A percentile compares a stretch with the other conserved stretches of the same genome.
phyloP scores from a whole-genome alignment of 1,140 invertebrate species.

The Pomacea maculata region DNA sequence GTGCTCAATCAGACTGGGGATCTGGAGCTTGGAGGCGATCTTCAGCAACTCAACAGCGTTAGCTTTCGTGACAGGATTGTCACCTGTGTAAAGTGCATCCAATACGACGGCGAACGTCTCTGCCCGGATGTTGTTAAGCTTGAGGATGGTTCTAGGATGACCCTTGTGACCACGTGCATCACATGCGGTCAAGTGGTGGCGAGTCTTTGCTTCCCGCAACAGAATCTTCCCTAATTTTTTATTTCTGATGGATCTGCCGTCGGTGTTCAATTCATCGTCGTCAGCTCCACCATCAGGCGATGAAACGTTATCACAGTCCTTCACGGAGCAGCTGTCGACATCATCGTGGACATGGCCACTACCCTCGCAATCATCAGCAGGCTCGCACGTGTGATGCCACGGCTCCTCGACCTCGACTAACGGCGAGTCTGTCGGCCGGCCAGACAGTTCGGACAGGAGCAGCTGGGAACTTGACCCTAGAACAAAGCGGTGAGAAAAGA shows the following conservation, averaged over 20 bases:
- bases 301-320: not conserved
- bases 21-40: not conserved
- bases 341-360: not conserved
- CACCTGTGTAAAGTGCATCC: not conserved
- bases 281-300: not conserved
- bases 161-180: not conserved
- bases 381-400: not conserved
- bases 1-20: constrained; percentile 3
- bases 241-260: not conserved
- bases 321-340: no score
- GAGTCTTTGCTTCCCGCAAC: no score
- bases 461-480: constrained; percentile 7
- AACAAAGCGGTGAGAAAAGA: constrained; percentile 16
- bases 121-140: not conserved
- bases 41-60: not conserved
- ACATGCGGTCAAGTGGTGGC: not conserved
- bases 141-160: not conserved
- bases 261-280: not conserved
- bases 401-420: not conserved
- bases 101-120: not conserved
- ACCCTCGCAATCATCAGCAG: no score
- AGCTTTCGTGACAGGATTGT: not conserved
- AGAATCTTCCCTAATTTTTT: not conserved
- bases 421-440: not conserved
- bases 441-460: not conserved